Evolutionary conservation across 2,888 invertebrate species (phyloP).

Genomic region (Caradrina kadenii): DNA sequence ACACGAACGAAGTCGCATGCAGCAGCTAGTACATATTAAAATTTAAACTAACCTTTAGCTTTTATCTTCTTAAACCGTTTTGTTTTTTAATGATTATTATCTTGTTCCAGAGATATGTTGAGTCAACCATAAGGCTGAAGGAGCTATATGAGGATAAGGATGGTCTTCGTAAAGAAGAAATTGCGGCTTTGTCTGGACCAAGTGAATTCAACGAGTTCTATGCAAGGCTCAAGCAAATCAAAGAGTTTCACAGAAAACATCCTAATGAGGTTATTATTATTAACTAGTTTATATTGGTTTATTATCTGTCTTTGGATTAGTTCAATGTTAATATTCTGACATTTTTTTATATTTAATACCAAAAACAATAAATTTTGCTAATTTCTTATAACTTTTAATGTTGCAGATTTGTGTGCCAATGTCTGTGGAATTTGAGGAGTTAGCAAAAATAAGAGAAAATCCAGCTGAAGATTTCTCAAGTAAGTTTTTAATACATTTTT

Average conservation of each 20-base stretch:
- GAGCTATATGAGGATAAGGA: constrained; percentile 99
- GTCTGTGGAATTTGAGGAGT: constrained; percentile 99
- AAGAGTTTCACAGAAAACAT: constrained; percentile 98
- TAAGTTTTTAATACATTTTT: constrained; percentile 78
- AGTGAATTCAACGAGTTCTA: constrained; percentile 99
- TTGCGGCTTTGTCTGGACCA: constrained; percentile 98
- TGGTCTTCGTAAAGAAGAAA: constrained; percentile 98
- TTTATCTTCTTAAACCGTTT: not conserved
- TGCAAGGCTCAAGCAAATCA: constrained; percentile 97
- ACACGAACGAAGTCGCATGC: too few relatives aligned
- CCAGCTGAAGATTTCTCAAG: constrained; percentile 95
- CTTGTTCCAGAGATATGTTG: constrained; percentile 92
- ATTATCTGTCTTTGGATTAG: too few relatives aligned
- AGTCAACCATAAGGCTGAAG: constrained; percentile 94
- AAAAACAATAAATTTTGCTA: too few relatives aligned
- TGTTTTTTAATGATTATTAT: not conserved
- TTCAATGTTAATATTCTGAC: too few relatives aligned
- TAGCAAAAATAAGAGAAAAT: constrained; percentile 97
- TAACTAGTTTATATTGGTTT: too few relatives aligned
- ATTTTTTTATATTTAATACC: too few relatives aligned
- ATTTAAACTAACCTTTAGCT: too few relatives aligned
- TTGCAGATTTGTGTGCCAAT: constrained; percentile 97
- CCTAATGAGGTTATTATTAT: constrained; percentile 95
- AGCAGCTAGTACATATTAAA: too few relatives aligned
- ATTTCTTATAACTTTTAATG: constrained; percentile 1